Base-by-base conservation (phyloP, 2,113 vertebrate species). In the Scolopax mira region DNA sequence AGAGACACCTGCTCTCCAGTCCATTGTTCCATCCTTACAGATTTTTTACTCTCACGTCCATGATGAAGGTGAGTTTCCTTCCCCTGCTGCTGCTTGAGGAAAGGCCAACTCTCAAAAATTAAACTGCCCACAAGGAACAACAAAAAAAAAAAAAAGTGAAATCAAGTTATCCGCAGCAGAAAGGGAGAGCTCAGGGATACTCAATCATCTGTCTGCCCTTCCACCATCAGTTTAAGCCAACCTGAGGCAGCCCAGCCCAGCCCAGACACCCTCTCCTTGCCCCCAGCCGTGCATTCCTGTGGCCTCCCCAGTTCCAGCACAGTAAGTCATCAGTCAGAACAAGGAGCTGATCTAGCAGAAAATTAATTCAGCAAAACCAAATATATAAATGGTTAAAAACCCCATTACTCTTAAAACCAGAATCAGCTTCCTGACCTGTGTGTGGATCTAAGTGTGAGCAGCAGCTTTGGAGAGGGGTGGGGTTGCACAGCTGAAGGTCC, bases 271-370 rank as follows among this genome's bases (percentile, higher is more conserved):
- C 69, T 95, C 61, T 90, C 83, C 77, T 95, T 90, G 88, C 94
- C 82, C 95, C 90, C 60, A 92, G 95, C 92, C 66, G 94, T 37
- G 64, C 92, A 88, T 97, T 96, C 88, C 92, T 94, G 94, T 86
- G 89, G 95, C 86, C 93, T 93, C 86, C 42, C 52, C 39, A 24
- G 0, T 55, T 65, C 91, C 91, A 86, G 85, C 79, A 57, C 75
- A 71, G 3, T 39, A 28, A 2, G 57, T 8, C 82, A 24, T 35
- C 88, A 69, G 70, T 54, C 82, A 70, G 79, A 90, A 30, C 41
- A 41, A 80, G 89, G 49, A 84, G 80, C 89, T 89, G 91, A 94
- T 57, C 80, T 80, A 84, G 91, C 89, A 93, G 69, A 89, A 94
- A 89, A 79, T 48, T 48, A 84, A 81, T 78, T 66, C 75, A 73